Percentiles rank a stretch among this genome's conserved stretches.
Evolutionary conservation across 2,113 vertebrate genomes (phyloP).

Genomic region (Oostethus manadensis): DNA sequence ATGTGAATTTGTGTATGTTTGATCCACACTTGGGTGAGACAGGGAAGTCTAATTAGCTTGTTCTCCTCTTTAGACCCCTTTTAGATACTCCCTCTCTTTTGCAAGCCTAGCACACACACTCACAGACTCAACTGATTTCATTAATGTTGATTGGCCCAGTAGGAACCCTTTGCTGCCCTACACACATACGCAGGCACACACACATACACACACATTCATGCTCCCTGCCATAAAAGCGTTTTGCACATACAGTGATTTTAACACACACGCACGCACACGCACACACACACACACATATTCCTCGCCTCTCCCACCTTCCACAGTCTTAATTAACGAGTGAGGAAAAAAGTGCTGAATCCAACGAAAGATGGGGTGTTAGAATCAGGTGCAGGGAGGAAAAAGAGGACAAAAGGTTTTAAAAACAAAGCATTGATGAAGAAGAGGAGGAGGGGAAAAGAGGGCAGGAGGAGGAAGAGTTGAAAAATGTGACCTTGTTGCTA

Average conservation of each 20-base stretch:
- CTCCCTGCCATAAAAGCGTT: conserved; percentile 62
- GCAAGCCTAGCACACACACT: conserved; percentile 50
- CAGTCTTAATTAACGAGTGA: conserved; percentile 69
- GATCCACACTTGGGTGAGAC: conserved; percentile 55
- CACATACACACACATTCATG: conserved; percentile 31
- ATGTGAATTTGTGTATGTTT: conserved; percentile 30
- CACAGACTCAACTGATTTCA: conserved; percentile 57
- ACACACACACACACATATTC: conserved; percentile 38
- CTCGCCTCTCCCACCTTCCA: conserved; percentile 61
- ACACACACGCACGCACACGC: conserved; percentile 32
- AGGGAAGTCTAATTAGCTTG: conserved; percentile 58
- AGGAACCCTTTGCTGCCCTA: conserved; percentile 55
- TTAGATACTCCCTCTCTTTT: conserved; percentile 58
- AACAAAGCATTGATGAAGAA: conserved; percentile 1
- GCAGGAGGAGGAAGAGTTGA: conserved; percentile 25
- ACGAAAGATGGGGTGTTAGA: conserved; percentile 61
- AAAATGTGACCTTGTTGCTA: conserved; percentile 62
- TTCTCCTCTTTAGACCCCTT: conserved; percentile 65
- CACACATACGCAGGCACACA: conserved; percentile 32
- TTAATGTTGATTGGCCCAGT: conserved; percentile 66
- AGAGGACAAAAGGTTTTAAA: conserved; percentile 4
- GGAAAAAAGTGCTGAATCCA: conserved; percentile 67
- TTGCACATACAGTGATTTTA: conserved; percentile 60
- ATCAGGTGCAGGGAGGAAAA: conserved; percentile 28
- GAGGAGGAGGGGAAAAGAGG: not conserved